phyloP scores from a whole-genome alignment of 2,888 invertebrate species.

The Caenorhabditis sulstoni region DNA sequence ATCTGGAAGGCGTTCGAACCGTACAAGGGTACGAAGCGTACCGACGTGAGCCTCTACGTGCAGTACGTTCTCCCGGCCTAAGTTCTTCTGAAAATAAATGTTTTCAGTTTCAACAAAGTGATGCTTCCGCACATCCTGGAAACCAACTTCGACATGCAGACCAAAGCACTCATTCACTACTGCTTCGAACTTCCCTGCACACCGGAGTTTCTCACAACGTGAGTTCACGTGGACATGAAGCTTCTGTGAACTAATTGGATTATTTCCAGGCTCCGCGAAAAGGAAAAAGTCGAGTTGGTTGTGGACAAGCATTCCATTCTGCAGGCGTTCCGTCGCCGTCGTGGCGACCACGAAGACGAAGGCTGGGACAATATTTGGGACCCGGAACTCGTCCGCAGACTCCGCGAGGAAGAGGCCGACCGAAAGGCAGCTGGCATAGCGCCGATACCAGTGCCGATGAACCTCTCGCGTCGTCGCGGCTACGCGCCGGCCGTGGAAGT shows the following conservation, averaged over 20 bases:
- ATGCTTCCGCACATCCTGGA: slow-evolving; percentile 65
- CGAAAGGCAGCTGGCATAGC: too few relatives aligned
- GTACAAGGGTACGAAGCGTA: slow-evolving; percentile 94
- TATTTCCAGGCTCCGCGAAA: slow-evolving; percentile 52
- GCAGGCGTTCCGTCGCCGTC: neutral
- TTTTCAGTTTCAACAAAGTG: slow-evolving; percentile 84
- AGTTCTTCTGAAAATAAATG: too few relatives aligned
- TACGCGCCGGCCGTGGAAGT: too few relatives aligned
- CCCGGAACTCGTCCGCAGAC: neutral
- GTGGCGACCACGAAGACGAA: slow-evolving; percentile 64
- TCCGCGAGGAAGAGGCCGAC: too few relatives aligned
- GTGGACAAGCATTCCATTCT: slow-evolving; percentile 64
- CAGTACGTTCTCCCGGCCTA: slow-evolving; percentile 1
- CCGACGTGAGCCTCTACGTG: slow-evolving; percentile 86
- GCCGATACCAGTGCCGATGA: too few relatives aligned
- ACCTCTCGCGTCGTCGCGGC: too few relatives aligned
- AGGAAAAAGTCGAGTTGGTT: slow-evolving; percentile 64
- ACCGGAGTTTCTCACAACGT: slow-evolving; percentile 3
- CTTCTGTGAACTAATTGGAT: too few relatives aligned
- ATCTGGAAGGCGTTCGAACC: slow-evolving; percentile 80
- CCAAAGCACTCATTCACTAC: slow-evolving; percentile 8
- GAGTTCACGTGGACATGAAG: neutral
- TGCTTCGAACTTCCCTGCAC: slow-evolving; percentile 10
- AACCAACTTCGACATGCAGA: slow-evolving; percentile 62
- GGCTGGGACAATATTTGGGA: slow-evolving; percentile 34